These are phyloP conservation scores for Linnaemya vulpina DNA, from an alignment of 2,888 invertebrate genomes.

Conservation along the genomic window DNA sequence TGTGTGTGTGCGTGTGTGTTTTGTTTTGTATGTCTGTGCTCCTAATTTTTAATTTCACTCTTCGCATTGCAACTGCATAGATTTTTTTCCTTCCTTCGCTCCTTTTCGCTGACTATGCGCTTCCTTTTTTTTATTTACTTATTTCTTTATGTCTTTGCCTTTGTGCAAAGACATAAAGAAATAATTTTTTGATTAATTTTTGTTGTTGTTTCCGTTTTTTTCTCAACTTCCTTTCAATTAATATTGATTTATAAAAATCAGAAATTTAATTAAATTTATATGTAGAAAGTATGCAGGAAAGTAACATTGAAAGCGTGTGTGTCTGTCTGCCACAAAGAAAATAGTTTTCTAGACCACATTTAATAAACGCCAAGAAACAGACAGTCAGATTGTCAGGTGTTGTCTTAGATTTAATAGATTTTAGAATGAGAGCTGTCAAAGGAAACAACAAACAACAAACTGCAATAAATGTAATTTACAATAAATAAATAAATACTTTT, in stretches of 20 bases:
- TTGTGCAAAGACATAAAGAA: constrained; percentile 43
- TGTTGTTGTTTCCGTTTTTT: constrained; percentile 14
- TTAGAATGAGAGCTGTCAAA: not conserved
- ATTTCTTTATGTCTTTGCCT: constrained; percentile 34
- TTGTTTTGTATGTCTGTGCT: too few relatives aligned
- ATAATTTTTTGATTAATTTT: constrained; percentile 56
- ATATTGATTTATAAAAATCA: constrained; percentile 65
- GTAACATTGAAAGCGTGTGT: not conserved
- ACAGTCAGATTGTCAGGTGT: not conserved
- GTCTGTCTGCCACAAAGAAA: not conserved
- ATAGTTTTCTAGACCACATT: constrained; percentile 2
- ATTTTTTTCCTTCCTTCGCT: constrained; percentile 6
- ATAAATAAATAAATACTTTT: too few relatives aligned
- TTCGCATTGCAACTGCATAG: constrained; percentile 44
- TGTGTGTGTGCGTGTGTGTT: too few relatives aligned
- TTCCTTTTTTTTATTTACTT: constrained; percentile 18
- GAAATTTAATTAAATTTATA: constrained; percentile 66
- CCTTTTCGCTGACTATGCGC: constrained; percentile 18
- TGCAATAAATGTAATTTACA: too few relatives aligned
- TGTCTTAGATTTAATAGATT: not conserved
- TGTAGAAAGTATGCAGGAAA: not conserved
- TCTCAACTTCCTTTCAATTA: constrained; percentile 67
- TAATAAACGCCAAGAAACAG: not conserved
- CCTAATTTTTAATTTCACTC: constrained; percentile 1
- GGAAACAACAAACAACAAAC: not conserved